These are phyloP conservation scores for Limnephilus marmoratus DNA, from an alignment of 2,888 invertebrate species.

Conservation along the genomic window DNA sequence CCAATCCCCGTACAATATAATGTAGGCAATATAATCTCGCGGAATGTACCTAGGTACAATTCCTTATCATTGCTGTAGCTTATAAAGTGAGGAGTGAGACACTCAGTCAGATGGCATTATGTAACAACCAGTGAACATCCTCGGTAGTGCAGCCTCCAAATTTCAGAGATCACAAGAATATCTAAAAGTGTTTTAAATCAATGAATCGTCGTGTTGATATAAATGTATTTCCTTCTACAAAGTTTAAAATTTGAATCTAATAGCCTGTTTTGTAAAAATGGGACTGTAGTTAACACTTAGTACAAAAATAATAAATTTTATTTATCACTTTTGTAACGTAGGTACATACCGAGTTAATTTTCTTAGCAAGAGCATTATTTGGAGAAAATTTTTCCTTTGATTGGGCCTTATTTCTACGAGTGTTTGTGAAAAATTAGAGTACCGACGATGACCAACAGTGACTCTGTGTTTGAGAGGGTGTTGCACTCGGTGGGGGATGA, in stretches of 20 bases:
- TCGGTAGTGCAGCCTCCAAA: not conserved
- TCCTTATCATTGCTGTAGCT: not conserved
- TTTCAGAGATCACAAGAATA: not conserved
- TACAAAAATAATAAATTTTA: too few relatives aligned
- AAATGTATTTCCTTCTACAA: not conserved
- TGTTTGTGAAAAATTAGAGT: not conserved
- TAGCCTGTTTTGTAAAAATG: too few relatives aligned
- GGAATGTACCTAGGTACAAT: not conserved
- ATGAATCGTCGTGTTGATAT: not conserved
- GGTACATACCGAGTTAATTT: not conserved
- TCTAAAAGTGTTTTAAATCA: not conserved
- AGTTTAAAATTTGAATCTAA: too few relatives aligned
- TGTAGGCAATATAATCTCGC: not conserved
- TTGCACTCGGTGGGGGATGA: slow-evolving; percentile 76
- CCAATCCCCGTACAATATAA: not conserved
- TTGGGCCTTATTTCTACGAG: too few relatives aligned
- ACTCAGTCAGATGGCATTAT: not conserved
- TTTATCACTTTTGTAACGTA: not conserved
- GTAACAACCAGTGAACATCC: not conserved
- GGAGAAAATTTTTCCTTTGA: too few relatives aligned
- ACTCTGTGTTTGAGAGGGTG: slow-evolving; percentile 75
- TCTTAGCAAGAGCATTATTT: not conserved
- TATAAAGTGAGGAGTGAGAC: not conserved
- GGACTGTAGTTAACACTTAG: too few relatives aligned
- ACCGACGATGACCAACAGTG: slow-evolving; percentile 64